Evolutionary conservation across 30 jellyfish, hydroid and myxozoan species (phyloP), one percentile per base, ranked within the genome.

Genomic region (Pelagia noctiluca): DNA sequence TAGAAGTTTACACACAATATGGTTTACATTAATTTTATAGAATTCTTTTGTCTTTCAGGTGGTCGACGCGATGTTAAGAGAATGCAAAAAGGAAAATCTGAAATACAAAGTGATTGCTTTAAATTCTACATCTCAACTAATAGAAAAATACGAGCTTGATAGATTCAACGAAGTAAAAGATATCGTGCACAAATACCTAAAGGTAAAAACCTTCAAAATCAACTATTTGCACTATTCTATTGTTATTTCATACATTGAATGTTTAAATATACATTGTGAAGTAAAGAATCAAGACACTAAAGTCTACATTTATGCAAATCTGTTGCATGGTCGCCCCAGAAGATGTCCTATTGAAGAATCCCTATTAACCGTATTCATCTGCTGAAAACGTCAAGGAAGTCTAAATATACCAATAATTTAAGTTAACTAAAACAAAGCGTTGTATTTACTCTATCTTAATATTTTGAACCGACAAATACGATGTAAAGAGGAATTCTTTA

Each of bases 41-140:
- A 36, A 37, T 22, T 46, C 0, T 63, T 29, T 24, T 68, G 16
- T 24, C 34, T 60, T 72, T 38, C 65, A 90, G 97, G 38, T 84
- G 34, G 72, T 91, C 0, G 95, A 78, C 66, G 83, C 48, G 21
- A 31, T 91, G 86, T 65, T 91, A 33, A 84, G 65, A 38, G 96
- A 85, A 85, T 91, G 98, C 90, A 65, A 50, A 35, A 91, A 91
- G 61, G 86, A 49, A 18, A 86, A 80, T 52, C 16, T 74, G 34
- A 36, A 50, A 7, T 91, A 91, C 82, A 91, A 91, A 46, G 67
- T 69, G 57, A 50, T 38, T 21, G 96, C 98, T 18, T 36, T 91
- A 76, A 76, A 85, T 7, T 73, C 96, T 13, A 50, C 76, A 16
- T 25, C 95, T 0, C 60, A 35, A 16, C 69, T 91, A 26, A 48